phyloP scores from a whole-genome alignment of 2,113 vertebrate genomes.

The Rallus limicola region DNA sequence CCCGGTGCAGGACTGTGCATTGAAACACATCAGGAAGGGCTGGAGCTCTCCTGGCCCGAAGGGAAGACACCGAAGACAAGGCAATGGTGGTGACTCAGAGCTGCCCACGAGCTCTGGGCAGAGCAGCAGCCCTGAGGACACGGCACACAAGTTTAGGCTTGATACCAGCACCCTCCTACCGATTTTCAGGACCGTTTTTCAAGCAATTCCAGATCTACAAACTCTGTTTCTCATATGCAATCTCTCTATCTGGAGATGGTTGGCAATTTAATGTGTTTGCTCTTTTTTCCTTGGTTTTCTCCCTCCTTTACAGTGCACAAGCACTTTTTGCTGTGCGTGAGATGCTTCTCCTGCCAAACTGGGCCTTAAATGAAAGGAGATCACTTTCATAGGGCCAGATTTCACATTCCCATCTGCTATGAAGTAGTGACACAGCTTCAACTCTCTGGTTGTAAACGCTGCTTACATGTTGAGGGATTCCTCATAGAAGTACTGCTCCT shows the following conservation, averaged over 20 bases:
- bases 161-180: not conserved
- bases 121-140: not conserved
- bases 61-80: not conserved
- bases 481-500: not conserved
- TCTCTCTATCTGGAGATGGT: not conserved
- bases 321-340: not conserved
- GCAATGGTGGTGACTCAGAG: not conserved
- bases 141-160: rapidly evolving
- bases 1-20: not conserved
- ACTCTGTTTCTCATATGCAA: not conserved
- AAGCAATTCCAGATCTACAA: not conserved
- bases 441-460: not conserved
- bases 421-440: not conserved
- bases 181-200: not conserved
- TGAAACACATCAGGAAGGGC: not conserved
- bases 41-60: not conserved
- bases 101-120: not conserved
- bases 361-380: not conserved
- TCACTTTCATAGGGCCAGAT: not conserved
- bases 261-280: not conserved
- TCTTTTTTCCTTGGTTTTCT: not conserved
- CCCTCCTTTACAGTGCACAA: not conserved
- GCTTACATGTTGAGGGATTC: not conserved
- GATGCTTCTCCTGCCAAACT: not conserved
- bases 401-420: not conserved